Conservation (phyloP, 2,888 invertebrate species). For the Tetragonisca angustula region DNA sequence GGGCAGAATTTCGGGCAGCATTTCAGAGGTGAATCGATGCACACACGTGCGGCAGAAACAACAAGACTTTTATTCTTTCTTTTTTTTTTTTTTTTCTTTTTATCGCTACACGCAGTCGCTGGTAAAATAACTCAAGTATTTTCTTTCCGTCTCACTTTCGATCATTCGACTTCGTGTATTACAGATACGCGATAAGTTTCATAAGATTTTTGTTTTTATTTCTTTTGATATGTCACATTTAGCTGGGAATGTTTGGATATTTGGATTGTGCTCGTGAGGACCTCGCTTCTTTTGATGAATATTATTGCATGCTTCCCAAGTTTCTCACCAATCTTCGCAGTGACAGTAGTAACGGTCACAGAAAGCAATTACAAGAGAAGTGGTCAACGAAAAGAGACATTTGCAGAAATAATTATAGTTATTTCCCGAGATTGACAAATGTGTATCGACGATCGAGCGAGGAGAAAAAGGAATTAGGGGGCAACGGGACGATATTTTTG, state of each 20-base stretch:
- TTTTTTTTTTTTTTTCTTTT: too few species aligned
- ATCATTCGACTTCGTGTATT: too few species aligned
- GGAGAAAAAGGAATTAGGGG: not conserved
- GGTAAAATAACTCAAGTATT: not conserved
- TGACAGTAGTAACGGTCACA: not conserved
- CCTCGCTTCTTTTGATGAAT: not conserved
- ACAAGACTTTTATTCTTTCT: constrained; percentile 17
- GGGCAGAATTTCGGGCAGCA: not conserved
- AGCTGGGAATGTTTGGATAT: too few species aligned
- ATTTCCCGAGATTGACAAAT: too few species aligned
- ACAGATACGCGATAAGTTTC: too few species aligned
- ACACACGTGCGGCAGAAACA: not conserved
- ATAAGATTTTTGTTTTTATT: too few species aligned
- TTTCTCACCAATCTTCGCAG: not conserved
- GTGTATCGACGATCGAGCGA: not conserved
- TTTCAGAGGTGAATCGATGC: not conserved
- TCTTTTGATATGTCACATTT: too few species aligned
- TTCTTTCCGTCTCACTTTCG: too few species aligned
- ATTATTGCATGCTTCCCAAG: not conserved
- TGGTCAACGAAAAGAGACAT: not conserved
- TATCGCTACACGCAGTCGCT: not conserved
- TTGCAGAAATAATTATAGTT: not conserved
- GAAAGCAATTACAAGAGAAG: not conserved
- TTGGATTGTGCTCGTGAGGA: too few species aligned
- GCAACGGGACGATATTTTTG: constrained; percentile 2